phyloP scores from a whole-genome alignment of 37 sponge, comb jelly and placozoan species.

The Chondrilla cf. caribensis region DNA sequence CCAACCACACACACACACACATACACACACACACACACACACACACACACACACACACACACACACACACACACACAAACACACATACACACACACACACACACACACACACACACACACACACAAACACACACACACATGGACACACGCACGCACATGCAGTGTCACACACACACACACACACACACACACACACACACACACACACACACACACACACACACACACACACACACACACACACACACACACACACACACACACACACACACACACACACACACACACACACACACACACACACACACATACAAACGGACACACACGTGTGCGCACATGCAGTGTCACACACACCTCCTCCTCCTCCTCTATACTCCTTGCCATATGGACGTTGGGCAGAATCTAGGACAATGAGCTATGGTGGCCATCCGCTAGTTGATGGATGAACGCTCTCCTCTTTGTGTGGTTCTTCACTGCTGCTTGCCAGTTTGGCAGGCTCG shows the following conservation, averaged over 20 bases:
- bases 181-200: constrained; percentile 13
- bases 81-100: constrained; percentile 6
- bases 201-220: not conserved
- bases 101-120: constrained; percentile 37
- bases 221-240: not conserved
- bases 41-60: constrained; percentile 25
- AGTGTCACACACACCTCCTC: constrained; percentile 26
- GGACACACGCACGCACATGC: constrained; percentile 21
- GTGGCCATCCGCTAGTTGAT: not conserved
- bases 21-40: constrained; percentile 25
- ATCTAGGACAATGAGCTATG: not conserved
- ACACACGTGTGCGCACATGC: constrained; percentile 11
- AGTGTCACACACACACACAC: constrained; percentile 35
- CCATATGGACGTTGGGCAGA: not conserved
- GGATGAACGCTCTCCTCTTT: not conserved
- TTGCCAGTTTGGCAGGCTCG: no score
- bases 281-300: constrained; percentile 24
- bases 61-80: constrained; percentile 21
- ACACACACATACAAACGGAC: constrained; percentile 28
- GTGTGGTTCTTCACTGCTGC: not conserved
- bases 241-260: not conserved
- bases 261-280: constrained; percentile 31
- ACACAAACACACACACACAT: constrained; percentile 8
- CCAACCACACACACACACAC: constrained; percentile 16
- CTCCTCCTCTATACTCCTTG: not conserved